phyloP scores from a whole-genome alignment of 1,140 invertebrate species.

The Adelges cooleyi region DNA sequence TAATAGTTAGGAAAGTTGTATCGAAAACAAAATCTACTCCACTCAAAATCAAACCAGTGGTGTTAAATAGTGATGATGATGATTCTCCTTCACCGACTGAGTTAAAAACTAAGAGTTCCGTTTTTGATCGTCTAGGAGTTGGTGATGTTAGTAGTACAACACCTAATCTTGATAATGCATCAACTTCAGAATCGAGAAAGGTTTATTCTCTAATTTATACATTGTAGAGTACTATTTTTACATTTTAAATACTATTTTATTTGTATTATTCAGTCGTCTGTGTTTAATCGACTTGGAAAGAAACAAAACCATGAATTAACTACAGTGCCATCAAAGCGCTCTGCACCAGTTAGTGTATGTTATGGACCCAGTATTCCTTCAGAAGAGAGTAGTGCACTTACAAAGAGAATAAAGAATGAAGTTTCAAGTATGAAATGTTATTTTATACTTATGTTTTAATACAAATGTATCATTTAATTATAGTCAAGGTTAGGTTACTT shows the following conservation, averaged over 20 bases:
- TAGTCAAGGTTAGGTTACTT: no score
- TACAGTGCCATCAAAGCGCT: not conserved
- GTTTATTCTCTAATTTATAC: no score
- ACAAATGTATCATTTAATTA: no score
- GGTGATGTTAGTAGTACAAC: constrained; percentile 25
- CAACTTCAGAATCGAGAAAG: constrained; percentile 3
- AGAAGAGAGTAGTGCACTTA: constrained; percentile 16
- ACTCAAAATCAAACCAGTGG: not conserved
- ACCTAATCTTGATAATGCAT: constrained; percentile 10
- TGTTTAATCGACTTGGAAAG: constrained; percentile 20
- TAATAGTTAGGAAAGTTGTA: constrained; percentile 2
- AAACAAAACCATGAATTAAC: not conserved
- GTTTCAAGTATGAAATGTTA: not conserved
- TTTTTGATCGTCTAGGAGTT: constrained; percentile 24
- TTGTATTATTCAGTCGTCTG: not conserved
- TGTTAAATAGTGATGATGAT: constrained; percentile 14
- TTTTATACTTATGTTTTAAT: no score
- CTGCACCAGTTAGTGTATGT: not conserved
- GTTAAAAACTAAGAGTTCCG: constrained; percentile 11
- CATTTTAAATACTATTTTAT: not conserved
- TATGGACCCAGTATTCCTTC: constrained; percentile 20
- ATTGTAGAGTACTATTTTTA: not conserved
- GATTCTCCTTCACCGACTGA: not conserved
- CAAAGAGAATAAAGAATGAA: constrained; percentile 18
- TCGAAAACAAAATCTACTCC: constrained; percentile 1